Conservation (phyloP, 1,140 invertebrate genomes). For the Eufriesea mexicana region DNA sequence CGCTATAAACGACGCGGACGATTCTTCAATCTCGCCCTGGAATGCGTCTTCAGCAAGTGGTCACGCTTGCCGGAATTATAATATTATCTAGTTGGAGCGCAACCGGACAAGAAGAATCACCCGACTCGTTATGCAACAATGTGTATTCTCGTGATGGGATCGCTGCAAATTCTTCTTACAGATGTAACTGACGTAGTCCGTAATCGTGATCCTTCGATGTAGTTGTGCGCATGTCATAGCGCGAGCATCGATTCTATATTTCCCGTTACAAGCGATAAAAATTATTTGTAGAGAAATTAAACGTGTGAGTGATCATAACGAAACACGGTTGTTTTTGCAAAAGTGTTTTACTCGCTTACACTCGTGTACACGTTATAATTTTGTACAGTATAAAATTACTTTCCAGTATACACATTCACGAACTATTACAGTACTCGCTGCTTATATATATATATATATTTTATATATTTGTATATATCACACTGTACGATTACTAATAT, state of each 20-base stretch:
- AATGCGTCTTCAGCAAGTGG: conserved; percentile 51
- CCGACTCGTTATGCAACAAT: conserved; percentile 35
- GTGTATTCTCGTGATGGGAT: not conserved
- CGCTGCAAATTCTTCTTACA: not conserved
- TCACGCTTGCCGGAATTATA: conserved; percentile 50
- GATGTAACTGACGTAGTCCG: not conserved
- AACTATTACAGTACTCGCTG: conserved; percentile 46
- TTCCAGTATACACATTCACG: conserved; percentile 48
- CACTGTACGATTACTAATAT: conserved; percentile 28
- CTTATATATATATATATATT: conserved; percentile 21
- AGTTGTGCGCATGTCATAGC: not conserved
- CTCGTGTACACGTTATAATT: conserved; percentile 31
- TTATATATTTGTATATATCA: conserved; percentile 18
- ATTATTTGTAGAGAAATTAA: conserved; percentile 10
- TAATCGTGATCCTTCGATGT: not conserved
- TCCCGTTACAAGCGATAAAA: not conserved
- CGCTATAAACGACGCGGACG: conserved; percentile 47
- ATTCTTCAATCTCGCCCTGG: conserved; percentile 56
- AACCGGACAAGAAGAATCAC: conserved; percentile 56
- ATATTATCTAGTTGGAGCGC: conserved; percentile 52
- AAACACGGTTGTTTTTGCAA: not conserved
- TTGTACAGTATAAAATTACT: conserved; percentile 66
- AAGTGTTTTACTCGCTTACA: conserved; percentile 26
- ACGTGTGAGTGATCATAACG: not conserved
- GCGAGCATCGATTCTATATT: conserved; percentile 22